These are phyloP conservation scores for Acinonyx jubatus DNA, from an alignment of 2,113 vertebrate species.

Conservation along the genomic window DNA sequence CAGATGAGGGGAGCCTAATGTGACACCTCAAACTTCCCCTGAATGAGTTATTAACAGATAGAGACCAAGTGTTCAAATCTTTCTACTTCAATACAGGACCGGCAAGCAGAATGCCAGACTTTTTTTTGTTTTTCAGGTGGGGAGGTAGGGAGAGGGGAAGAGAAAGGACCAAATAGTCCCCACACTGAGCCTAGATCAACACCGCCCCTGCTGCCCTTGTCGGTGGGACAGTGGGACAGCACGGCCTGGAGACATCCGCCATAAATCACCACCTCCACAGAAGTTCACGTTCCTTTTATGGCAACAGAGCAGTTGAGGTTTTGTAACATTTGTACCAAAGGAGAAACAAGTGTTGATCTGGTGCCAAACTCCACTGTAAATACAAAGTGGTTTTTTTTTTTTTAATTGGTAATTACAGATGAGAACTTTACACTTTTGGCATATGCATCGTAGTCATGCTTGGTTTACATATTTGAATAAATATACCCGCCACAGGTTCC, in stretches of 20 bases:
- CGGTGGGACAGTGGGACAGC: constrained; percentile 55
- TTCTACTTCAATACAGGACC: background rate
- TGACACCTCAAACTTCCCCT: background rate
- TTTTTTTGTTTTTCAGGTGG: background rate
- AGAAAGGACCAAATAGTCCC: background rate
- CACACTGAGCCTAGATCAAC: constrained; percentile 67
- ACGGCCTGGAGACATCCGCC: constrained; percentile 18
- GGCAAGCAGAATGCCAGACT: background rate
- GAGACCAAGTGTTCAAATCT: background rate
- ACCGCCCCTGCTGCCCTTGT: constrained; percentile 69
- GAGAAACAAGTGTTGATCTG: constrained; percentile 70
- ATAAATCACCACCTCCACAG: constrained; percentile 71
- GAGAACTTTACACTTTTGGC: constrained; percentile 71
- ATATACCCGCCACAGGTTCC: constrained; percentile 46
- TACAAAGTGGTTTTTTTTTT: constrained; percentile 79
- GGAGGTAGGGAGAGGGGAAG: background rate
- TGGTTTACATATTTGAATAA: constrained; percentile 72
- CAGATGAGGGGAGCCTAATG: background rate
- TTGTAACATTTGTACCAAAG: constrained; percentile 64
- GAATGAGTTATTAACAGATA: background rate
- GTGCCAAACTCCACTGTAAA: constrained; percentile 80
- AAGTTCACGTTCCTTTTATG: constrained; percentile 76
- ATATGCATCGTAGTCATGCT: constrained; percentile 52
- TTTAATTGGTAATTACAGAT: constrained; percentile 76
- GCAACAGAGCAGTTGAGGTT: constrained; percentile 74